Evolutionary conservation across 2,113 vertebrate genomes (phyloP).

Genomic region (Nerophis lumbriciformis): DNA sequence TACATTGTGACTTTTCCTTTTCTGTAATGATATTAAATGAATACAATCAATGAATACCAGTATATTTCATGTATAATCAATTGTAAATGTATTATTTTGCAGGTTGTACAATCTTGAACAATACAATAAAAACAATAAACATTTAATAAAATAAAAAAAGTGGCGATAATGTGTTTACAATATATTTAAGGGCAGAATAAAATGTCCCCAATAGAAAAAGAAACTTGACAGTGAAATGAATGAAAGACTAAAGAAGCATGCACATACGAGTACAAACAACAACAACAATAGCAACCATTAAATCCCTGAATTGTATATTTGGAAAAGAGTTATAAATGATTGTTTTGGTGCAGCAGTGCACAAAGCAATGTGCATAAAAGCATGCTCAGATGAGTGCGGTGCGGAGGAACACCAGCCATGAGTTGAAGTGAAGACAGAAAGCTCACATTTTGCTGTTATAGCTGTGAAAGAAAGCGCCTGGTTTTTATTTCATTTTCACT

Average conservation of each 20-base stretch:
- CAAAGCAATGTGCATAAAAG: constrained; percentile 1
- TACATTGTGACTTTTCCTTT: too few relatives aligned
- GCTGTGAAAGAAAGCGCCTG: too few relatives aligned
- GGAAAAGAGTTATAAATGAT: background rate
- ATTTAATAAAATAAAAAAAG: background rate
- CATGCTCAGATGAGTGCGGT: background rate
- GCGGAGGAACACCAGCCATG: background rate
- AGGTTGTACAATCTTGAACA: background rate
- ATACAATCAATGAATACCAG: too few relatives aligned
- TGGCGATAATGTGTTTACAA: background rate
- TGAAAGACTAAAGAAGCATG: background rate
- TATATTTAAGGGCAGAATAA: background rate
- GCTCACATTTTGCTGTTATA: too few relatives aligned
- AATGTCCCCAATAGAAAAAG: background rate
- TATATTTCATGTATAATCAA: too few relatives aligned
- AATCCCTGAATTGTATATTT: background rate
- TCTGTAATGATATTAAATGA: too few relatives aligned
- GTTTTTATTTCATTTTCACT: too few relatives aligned
- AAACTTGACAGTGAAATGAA: background rate
- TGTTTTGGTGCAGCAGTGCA: background rate
- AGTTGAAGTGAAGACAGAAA: background rate
- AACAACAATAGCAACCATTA: too few relatives aligned
- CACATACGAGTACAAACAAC: background rate
- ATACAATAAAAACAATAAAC: too few relatives aligned
- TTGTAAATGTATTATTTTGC: too few relatives aligned